Conservation (phyloP, 2,113 vertebrate species). For the Pseudopipra pipra region DNA sequence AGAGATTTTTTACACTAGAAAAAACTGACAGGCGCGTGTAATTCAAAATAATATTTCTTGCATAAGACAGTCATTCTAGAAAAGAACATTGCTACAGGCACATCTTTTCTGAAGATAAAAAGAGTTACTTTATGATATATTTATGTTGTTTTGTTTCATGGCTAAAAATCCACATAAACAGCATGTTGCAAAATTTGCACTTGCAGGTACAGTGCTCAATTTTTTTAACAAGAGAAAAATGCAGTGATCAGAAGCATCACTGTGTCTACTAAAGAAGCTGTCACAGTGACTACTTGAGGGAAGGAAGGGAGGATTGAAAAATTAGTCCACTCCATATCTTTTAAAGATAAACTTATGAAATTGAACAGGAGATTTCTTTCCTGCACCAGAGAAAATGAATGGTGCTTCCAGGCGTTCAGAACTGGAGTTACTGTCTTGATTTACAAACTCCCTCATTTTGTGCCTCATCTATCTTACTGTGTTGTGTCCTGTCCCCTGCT, state of each 20-base stretch:
- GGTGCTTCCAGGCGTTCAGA: background rate
- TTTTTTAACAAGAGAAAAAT: background rate
- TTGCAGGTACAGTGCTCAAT: background rate
- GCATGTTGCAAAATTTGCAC: background rate
- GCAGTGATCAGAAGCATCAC: background rate
- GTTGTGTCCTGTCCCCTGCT: background rate
- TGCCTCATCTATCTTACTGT: background rate
- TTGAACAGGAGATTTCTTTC: background rate
- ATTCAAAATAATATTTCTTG: background rate
- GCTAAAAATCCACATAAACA: background rate
- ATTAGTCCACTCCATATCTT: background rate
- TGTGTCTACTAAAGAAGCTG: background rate
- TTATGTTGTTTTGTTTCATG: background rate
- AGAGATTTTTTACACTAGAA: background rate
- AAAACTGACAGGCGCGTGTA: rapidly evolving
- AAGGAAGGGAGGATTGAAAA: background rate
- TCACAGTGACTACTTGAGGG: background rate
- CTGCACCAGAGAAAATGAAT: background rate
- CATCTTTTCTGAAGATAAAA: background rate
- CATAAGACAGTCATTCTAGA: background rate
- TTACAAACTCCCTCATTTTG: background rate
- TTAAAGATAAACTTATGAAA: background rate
- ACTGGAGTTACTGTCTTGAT: background rate
- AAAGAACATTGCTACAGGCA: background rate
- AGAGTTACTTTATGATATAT: background rate